phyloP scores from a whole-genome alignment of 2,797 vertebrate species.

The Helostoma temminkii region DNA sequence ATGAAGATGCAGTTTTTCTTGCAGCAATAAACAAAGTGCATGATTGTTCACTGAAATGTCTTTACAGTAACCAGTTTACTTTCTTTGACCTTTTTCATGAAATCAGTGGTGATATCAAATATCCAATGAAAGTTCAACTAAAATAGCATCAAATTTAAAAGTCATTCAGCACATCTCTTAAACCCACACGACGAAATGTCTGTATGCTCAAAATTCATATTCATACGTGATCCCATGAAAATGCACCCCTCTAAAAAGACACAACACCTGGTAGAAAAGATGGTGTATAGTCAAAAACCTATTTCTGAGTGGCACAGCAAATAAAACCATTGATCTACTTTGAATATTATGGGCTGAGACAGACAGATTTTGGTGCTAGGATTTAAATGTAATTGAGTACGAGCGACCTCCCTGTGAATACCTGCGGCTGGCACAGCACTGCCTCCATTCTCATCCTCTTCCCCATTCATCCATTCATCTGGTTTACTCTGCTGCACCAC shows the following conservation, averaged over 20 bases:
- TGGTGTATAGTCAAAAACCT: not conserved
- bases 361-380: not conserved
- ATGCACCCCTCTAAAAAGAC: not conserved
- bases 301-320: not conserved
- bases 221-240: not conserved
- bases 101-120: too few relatives aligned
- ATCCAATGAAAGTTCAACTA: too few relatives aligned
- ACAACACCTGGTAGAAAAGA: not conserved
- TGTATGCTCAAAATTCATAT: too few relatives aligned
- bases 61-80: not conserved
- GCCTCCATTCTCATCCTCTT: slow-evolving; percentile 26
- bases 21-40: not conserved
- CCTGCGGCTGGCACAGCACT: slow-evolving; percentile 42
- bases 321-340: not conserved
- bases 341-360: slow-evolving; percentile 4
- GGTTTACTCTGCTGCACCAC: slow-evolving; percentile 55
- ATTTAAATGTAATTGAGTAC: slow-evolving; percentile 47
- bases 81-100: too few relatives aligned
- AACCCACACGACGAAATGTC: too few relatives aligned
- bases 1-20: not conserved
- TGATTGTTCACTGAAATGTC: not conserved
- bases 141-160: too few relatives aligned
- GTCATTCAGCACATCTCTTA: not conserved
- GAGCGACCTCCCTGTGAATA: slow-evolving; percentile 43
- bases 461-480: slow-evolving; percentile 60